These are phyloP conservation scores for Andrena flavipes DNA, from an alignment of 2,888 invertebrate genomes.

Conservation along the genomic window DNA sequence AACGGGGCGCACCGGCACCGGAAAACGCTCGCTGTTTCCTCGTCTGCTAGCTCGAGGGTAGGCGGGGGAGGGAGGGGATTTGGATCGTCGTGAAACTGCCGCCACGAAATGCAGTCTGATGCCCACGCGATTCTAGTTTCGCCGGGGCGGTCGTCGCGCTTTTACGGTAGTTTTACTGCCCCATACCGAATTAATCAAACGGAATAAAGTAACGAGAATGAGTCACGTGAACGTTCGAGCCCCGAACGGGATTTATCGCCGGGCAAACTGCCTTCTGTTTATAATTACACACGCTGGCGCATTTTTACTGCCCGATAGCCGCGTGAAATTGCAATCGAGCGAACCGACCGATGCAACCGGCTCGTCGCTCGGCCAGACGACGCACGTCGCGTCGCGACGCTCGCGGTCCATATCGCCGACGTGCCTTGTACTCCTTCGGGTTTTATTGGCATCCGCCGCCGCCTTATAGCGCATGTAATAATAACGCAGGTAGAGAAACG, in stretches of 20 bases:
- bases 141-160: constrained; percentile 53
- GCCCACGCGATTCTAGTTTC: constrained; percentile 21
- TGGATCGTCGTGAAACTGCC: constrained; percentile 28
- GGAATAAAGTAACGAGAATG: constrained; percentile 77
- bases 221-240: constrained; percentile 50
- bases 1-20: constrained; percentile 44
- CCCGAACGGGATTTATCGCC: constrained; percentile 70
- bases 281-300: constrained; percentile 62
- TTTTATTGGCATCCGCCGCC: constrained; percentile 57
- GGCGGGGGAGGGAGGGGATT: background rate
- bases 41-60: background rate
- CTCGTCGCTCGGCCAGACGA: background rate
- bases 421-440: constrained; percentile 30
- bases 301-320: constrained; percentile 63
- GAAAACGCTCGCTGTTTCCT: constrained; percentile 32
- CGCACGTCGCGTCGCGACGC: constrained; percentile 3
- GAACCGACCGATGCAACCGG: background rate
- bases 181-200: constrained; percentile 76
- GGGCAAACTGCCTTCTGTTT: constrained; percentile 72
- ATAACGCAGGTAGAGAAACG: constrained; percentile 59
- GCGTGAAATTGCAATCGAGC: constrained; percentile 56
- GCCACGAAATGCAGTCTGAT: constrained; percentile 45
- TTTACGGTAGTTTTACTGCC: constrained; percentile 77
- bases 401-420: constrained; percentile 54
- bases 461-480: constrained; percentile 53